Conservation (phyloP, 2,888 invertebrate species). For the Eupithecia pulchellata region DNA sequence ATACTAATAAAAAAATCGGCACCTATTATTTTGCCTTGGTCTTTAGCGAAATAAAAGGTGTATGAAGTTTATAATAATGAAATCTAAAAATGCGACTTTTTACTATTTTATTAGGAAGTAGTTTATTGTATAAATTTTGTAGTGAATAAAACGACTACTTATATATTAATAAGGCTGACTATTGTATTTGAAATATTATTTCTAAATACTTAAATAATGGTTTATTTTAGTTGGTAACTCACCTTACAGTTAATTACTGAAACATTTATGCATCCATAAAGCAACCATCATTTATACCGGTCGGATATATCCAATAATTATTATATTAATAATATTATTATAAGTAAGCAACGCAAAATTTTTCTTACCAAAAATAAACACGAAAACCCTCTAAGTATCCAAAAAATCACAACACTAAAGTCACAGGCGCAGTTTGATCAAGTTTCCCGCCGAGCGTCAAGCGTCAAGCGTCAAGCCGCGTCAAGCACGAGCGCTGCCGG, state of each 20-base stretch:
- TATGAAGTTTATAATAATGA: not conserved
- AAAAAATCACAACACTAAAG: constrained; percentile 50
- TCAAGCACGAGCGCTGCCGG: constrained; percentile 47
- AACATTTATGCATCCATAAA: not conserved
- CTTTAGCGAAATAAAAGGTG: not conserved
- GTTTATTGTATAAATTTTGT: no score
- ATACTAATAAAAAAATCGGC: not conserved
- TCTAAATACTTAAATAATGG: no score
- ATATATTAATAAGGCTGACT: not conserved
- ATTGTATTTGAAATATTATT: not conserved
- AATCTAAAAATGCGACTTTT: not conserved
- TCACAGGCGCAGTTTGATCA: constrained; percentile 60
- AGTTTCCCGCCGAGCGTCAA: constrained; percentile 56
- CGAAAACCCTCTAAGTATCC: constrained; percentile 49
- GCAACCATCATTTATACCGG: no score
- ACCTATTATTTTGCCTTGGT: not conserved
- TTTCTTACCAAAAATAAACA: constrained; percentile 47
- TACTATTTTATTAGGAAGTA: not conserved
- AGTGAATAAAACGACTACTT: not conserved
- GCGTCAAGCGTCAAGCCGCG: constrained; percentile 68
- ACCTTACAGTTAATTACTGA: not conserved
- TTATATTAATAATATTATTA: not conserved
- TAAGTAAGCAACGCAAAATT: not conserved
- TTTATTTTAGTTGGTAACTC: not conserved
- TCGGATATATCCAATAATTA: not conserved